Percentiles rank a stretch among this genome's conserved stretches.
Conservation (phyloP, 92 coral and sea anemone species). For the Palythoa caribaeorum region DNA sequence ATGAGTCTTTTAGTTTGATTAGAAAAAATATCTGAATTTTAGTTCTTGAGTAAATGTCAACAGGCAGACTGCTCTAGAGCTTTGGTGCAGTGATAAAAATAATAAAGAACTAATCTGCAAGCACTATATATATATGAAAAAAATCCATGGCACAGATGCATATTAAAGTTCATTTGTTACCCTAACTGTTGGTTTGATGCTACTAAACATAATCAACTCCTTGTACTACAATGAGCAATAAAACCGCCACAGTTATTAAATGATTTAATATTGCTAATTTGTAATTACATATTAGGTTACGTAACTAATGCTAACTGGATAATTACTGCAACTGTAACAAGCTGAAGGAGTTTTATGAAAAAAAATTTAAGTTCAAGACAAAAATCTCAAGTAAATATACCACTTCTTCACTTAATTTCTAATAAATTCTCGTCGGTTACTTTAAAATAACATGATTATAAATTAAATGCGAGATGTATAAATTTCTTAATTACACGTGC, state of each 20-base stretch:
- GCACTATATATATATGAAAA: too few relatives aligned
- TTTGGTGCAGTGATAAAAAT: too few relatives aligned
- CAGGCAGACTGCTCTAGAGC: too few relatives aligned
- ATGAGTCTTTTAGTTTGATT: too few relatives aligned
- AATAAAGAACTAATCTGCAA: too few relatives aligned
- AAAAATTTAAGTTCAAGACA: not conserved
- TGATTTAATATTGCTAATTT: not conserved
- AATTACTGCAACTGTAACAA: not conserved
- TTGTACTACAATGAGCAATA: too few relatives aligned
- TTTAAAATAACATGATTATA: not conserved
- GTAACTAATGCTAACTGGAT: not conserved
- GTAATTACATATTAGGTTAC: constrained; percentile 22
- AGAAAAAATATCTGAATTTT: too few relatives aligned
- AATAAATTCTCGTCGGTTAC: not conserved
- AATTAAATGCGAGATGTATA: not conserved
- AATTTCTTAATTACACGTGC: constrained; percentile 24
- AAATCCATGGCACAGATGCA: too few relatives aligned
- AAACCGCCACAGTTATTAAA: not conserved
- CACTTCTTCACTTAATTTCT: not conserved
- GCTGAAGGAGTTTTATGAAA: not conserved
- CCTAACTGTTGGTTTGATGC: not conserved
- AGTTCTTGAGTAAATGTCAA: too few relatives aligned
- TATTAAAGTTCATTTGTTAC: too few relatives aligned
- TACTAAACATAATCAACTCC: too few relatives aligned
- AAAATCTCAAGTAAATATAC: not conserved